Evolutionary conservation across 1,140 invertebrate species (phyloP).

Genomic region (Drosophila dunni): DNA sequence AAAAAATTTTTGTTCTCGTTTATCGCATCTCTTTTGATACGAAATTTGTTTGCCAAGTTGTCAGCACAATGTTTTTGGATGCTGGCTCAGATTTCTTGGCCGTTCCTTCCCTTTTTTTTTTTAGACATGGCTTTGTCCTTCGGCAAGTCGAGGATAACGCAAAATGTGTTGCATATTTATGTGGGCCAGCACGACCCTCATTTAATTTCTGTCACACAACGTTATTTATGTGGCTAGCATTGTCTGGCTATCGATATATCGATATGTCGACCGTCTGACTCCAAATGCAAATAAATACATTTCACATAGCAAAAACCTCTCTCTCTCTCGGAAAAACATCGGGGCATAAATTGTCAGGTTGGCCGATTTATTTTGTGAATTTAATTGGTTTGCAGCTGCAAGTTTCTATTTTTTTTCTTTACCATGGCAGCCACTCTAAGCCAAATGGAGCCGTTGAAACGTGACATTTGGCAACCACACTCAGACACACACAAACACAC

Average conservation of each 20-base stretch:
- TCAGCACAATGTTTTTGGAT: conserved; percentile 51
- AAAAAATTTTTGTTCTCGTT: conserved; percentile 1
- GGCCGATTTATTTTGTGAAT: conserved; percentile 40
- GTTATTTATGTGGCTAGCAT: conserved; percentile 69
- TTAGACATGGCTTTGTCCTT: neutral
- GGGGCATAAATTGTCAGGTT: conserved; percentile 71
- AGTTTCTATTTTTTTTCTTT: conserved; percentile 31
- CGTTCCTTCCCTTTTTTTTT: conserved; percentile 3
- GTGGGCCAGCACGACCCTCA: conserved; percentile 57
- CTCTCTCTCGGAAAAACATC: conserved; percentile 10
- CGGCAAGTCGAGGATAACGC: neutral
- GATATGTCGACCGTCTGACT: conserved; percentile 23
- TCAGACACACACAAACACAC: neutral
- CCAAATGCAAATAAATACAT: conserved; percentile 69
- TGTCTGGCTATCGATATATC: conserved; percentile 63
- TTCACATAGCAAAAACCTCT: neutral
- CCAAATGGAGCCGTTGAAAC: conserved; percentile 75
- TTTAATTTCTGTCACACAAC: conserved; percentile 77
- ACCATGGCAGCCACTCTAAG: conserved; percentile 51
- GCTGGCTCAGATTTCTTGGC: conserved; percentile 35
- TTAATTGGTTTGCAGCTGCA: conserved; percentile 71
- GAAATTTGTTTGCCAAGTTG: conserved; percentile 70
- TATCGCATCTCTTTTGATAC: conserved; percentile 32
- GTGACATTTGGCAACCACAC: conserved; percentile 64
- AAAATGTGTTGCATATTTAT: conserved; percentile 43